Evolutionary conservation across 2,888 invertebrate genomes (phyloP), one percentile per base, ranked within the genome.

Genomic region (Blera fallax): DNA sequence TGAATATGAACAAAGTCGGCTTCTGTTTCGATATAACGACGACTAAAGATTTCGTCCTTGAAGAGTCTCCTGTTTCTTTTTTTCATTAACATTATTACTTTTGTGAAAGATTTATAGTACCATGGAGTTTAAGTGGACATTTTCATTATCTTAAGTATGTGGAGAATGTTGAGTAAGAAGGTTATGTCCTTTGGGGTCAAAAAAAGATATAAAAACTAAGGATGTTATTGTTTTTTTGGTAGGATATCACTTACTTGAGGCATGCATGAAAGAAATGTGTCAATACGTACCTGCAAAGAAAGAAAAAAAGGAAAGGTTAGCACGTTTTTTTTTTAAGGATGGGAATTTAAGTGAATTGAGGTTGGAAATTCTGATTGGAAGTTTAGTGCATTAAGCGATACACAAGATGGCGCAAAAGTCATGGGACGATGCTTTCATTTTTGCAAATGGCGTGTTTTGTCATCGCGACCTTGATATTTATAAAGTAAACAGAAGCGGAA

Each of bases 251-350:
- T 64, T 72, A 79, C 72, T 18, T 50, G 27, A 40, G 43, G 11
- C 14, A 21, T 10, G 34, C 10, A 27, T 77, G 5, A 16, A 48
- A 21, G 14, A n/a, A 65, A 34, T 24, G 8, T 24, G 18, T 37
- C 14, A 52, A 64, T 64, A 78, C 64, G 6, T 78, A 78, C 78
- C 78, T 56, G 45, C 6, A 70, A 70, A 54, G 29, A 65, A 65
- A 32, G 14, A 29, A 29, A 48, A 52, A 34, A 10, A 27, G 7
- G n/a, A 21, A 29, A 52, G 21, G 4, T 54, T 58, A 67, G 34
- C 8, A 32, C 5, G 8, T 1, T 1, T 29, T 29, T 7, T 1
- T 29, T n/a, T n/a, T n/a, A n/a, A n/a, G n/a, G n/a, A n/a, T n/a
- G n/a, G n/a, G n/a, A n/a, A n/a, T n/a, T n/a, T n/a, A n/a, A n/a